phyloP scores from a whole-genome alignment of 2,888 invertebrate species.

The Stratiomys singularior region DNA sequence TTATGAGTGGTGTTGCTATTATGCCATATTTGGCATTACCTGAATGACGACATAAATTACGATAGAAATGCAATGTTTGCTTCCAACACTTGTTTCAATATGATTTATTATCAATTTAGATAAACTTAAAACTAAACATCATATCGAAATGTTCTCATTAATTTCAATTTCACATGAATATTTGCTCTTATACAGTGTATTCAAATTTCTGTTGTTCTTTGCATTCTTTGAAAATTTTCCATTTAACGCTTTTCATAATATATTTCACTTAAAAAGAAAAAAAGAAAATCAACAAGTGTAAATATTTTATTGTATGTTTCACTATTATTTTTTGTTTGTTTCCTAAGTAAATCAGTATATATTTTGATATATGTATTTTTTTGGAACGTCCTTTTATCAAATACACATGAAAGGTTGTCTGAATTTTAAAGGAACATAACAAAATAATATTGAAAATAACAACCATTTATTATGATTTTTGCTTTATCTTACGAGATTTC shows the following conservation, averaged over 20 bases:
- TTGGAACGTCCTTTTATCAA: background rate
- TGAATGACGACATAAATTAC: too few relatives aligned
- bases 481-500: background rate
- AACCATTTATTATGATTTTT: background rate
- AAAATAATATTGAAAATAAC: background rate
- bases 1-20: too few relatives aligned
- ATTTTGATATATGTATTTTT: too few relatives aligned
- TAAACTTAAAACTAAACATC: conserved; percentile 5
- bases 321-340: background rate
- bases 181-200: background rate
- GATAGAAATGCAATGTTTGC: background rate
- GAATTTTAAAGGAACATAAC: background rate
- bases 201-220: background rate
- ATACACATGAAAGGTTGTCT: background rate
- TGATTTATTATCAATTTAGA: conserved; percentile 6
- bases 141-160: background rate
- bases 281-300: conserved; percentile 39
- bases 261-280: background rate
- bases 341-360: background rate
- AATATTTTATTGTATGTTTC: conserved; percentile 7
- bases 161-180: conserved; percentile 20
- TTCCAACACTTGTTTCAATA: conserved; percentile 4
- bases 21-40: too few relatives aligned
- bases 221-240: background rate
- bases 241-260: too few relatives aligned